Conservation (phyloP, 2,113 vertebrate genomes). For the Manacus vitellinus region DNA sequence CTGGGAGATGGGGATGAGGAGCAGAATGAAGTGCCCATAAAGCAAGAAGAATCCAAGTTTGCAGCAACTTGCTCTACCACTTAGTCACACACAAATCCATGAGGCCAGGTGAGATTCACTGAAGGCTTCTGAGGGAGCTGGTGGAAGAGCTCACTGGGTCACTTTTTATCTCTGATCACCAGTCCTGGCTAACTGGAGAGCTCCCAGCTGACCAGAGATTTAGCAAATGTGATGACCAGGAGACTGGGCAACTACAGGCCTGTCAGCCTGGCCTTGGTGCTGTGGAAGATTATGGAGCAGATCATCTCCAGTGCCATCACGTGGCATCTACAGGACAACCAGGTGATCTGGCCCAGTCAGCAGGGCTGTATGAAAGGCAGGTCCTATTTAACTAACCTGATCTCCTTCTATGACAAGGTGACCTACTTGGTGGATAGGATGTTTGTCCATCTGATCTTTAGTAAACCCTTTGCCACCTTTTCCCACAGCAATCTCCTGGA, state of each 20-base stretch:
- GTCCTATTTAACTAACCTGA: neutral
- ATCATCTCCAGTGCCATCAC: neutral
- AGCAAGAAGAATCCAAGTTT: neutral
- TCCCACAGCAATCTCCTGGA: neutral
- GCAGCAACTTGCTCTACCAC: neutral
- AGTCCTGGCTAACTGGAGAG: too few relatives aligned
- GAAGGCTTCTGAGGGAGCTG: neutral
- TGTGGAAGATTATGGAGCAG: neutral
- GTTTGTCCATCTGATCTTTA: neutral
- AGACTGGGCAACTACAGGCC: neutral
- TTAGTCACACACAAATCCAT: neutral
- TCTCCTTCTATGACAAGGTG: neutral
- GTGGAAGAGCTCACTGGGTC: too few relatives aligned
- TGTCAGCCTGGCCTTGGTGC: neutral
- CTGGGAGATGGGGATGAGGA: neutral
- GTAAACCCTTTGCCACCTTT: neutral
- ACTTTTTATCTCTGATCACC: too few relatives aligned
- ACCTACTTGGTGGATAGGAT: neutral
- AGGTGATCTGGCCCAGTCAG: neutral
- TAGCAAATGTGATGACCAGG: neutral
- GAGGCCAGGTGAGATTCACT: neutral
- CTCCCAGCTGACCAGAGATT: neutral
- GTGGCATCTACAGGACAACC: neutral
- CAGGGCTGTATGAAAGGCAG: neutral
- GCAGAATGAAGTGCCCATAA: neutral